Base-by-base conservation (phyloP, 1,140 invertebrate species). In the Drosophila fuyamai region DNA sequence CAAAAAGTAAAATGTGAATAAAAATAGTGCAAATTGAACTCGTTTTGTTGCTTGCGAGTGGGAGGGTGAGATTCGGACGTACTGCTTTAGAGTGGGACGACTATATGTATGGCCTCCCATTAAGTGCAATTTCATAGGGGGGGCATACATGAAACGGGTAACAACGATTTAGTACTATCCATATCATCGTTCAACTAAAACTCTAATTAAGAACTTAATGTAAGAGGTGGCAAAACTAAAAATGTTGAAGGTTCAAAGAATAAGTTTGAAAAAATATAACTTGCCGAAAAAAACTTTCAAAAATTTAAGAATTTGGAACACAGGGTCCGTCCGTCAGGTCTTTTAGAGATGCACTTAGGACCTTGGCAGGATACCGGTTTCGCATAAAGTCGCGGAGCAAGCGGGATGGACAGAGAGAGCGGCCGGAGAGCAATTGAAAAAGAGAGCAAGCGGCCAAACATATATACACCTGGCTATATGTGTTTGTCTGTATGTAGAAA, bases 301-400 rank as follows among this genome's bases (percentile, higher is more conserved):
- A 58, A 58, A 29, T 35, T 57, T 32, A 7, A 41, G 36, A 68
- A 71, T 7, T 72, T 71, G 36, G 53, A 71, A 58, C 18, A 5
- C n/a, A 40, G 43, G 13, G 43, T 41, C 32, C 50, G 14, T 16
- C 46, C 47, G 23, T 66, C 38, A 41, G 46, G 12, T 35, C 36
- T 68, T 59, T 67, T 4, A n/a, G 43, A 65, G 9, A 55, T 51
- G 58, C 40, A 48, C 74, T 67, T 75, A 86, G 80, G 72, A 89
- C 75, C 59, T 79, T 56, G 61, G 10, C 79, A 86, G 83, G 83
- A 86, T 86, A 86, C 83, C 83, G 83, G 83, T 86, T 89, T 86
- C 18, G n/a, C 14, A 67, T 43, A 48, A 51, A 60, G n/a, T 56
- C 47, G 44, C 57, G 43, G 75, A 43, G 54, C 13, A 46, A 44